Evolutionary conservation across 2,888 invertebrate species (phyloP), one percentile per base, ranked within the genome.

Genomic region (Rhorus exstirpatorius): DNA sequence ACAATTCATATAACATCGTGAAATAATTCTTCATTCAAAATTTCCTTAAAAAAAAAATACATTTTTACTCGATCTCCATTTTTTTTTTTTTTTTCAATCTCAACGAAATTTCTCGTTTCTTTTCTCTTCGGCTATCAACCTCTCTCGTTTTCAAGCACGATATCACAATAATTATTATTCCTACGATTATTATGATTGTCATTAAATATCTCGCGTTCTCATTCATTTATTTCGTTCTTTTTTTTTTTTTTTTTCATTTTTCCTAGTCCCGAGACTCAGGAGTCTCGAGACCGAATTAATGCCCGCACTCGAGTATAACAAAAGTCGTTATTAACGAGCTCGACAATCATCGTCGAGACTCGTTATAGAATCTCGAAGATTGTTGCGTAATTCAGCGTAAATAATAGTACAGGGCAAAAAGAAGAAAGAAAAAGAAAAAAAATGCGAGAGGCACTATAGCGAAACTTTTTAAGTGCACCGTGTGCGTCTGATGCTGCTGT

Each of bases 271-370:
- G 55, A 19, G 79, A 44, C 44, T 67, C 53, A 24, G 31, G 46
- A 58, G 58, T 49, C 75, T 46, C 58, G 19, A 49, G 75, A 67
- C 65, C 68, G 44, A 46, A 72, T n/a, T 71, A 49, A 76, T 63
- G 31, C n/a, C 71, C 31, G 67, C 68, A 68, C 72, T 61, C 51
- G 67, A 72, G 77, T 60, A 24, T 31, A 81, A 72, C 77, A 68
- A 53, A 76, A 78, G 81, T 81, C 71, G 53, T 82, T 82, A 74
- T 74, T 74, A 79, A 78, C 74, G 70, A 78, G 67, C 67, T 46
- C 61, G 17, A 72, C 63, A 53, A 78, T 81, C 74, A 46, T 49
- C 65, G 58, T 55, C 41, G 55, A 67, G 53, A 21, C 24, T 44
- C 26, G 67, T 53, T 58, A 67, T 72, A 41, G 65, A 49, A 46